Base-by-base conservation (phyloP, 1,140 invertebrate species). In the Zaprionus capensis region DNA sequence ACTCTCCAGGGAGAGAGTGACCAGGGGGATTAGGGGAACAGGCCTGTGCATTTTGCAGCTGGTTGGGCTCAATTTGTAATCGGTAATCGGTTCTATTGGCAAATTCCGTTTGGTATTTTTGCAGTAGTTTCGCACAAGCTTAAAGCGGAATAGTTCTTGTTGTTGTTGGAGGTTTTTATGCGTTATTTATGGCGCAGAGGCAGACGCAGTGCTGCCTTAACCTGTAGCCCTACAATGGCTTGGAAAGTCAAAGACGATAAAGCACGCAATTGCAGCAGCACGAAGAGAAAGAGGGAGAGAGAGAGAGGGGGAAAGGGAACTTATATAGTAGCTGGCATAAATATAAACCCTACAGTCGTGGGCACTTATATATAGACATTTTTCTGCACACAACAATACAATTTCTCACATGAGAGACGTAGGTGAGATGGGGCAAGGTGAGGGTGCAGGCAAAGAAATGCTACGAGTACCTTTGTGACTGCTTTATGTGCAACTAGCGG, bases 381-480 rank as follows among this genome's bases (percentile, higher is more conserved):
- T 31, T 53, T 46, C 38, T 63, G 65, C 58, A 51, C 38, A 66
- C 51, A 75, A 63, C 79, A 82, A 75, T 80, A 64, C 77, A 56
- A 81, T 82, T 76, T 71, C 72, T 86, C 74, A 72, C 82, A 80
- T 49, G 56, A 57, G 22, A 34, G 31, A 11, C 31, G 31, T 34
- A 9, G 9, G 31, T 34, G 28, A 44, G 41, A 36, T n/a, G 38
- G 41, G 12, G 12, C 55, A 4, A 20, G 17, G 12, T 57, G 51
- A n/a, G 38, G 26, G 17, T n/a, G 34, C 20, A 81, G 78, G 68
- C 85, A 81, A 71, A 79, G 78, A 68, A 87, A 87, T 90, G 79
- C 85, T 66, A 66, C 57, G 73, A 84, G 84, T 76, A 76, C 78
- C 81, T 75, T 65, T 72, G 62, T 49, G 62, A 73, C 77, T 82